Evolutionary conservation across 2,888 invertebrate genomes (phyloP), one percentile per base, ranked within the genome.

Genomic region (Girardia tigrina): DNA sequence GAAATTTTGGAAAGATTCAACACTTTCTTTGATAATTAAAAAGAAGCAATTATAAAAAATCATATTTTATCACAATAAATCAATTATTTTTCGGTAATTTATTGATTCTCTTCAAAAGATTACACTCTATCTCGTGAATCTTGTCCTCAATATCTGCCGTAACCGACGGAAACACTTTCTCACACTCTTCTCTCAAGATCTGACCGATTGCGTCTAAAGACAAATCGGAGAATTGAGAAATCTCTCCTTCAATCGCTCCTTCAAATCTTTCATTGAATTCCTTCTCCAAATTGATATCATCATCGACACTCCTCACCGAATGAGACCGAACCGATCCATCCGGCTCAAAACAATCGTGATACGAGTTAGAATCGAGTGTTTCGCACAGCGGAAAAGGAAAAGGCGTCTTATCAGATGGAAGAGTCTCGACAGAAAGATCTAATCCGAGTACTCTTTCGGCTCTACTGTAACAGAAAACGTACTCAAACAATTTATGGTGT

Each of bases 401-500:
- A 8, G 56, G 56, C 4, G 56, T 56, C 4, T n/a, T 20, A 56
- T 56, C 56, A 2, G n/a, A 8, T 4, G 56, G 56, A 56, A 56
- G 56, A 56, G 56, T 56, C n/a, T 56, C 56, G n/a, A 56, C 56
- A 56, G n/a, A 56, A 20, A 56, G 23, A 56, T 56, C 56, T 23
- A 56, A 56, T 20, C 56, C 56, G 8, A 56, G n/a, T 20, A 56
- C 56, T 56, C 23, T 56, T 23, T 56, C 20, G n/a, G 56, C 56
- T 8, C 56, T n/a, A 56, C 23, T 4, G 23, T 56, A 56, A 2
- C 20, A 56, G n/a, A 56, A 56, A 56, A 56, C 56, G 23, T 12
- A 56, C 23, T 56, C 56, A 56, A 56, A 20, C n/a, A 56, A 56
- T 56, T 56, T 56, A n/a, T 56, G 56, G 23, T 56, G 56, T 56